Evolutionary conservation across 2,113 vertebrate species (phyloP), one percentile per base, ranked within the genome.

Genomic region (Ctenomys sociabilis): DNA sequence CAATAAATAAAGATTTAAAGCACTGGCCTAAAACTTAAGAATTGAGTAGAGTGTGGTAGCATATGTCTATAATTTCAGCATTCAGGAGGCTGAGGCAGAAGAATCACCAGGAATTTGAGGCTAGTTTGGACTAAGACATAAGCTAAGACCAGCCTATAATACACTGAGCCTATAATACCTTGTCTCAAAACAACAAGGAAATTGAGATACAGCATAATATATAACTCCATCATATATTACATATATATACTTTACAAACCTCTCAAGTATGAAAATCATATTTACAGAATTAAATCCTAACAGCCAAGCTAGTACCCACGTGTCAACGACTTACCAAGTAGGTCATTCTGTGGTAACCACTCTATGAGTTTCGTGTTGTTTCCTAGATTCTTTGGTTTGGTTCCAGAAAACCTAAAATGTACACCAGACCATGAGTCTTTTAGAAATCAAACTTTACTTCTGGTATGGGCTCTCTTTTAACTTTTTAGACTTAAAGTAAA

Each of bases 311-410:
- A 63, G 5, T 12, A n/a, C 75, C 21, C 7, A 70, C 17, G 88
- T 12, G 52, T 86, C 0, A 66, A 22, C 45, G 88, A 98, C 99
- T 99, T 97, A 99, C 99, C 99, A 93, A 99, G 98, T 88, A 99
- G 98, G 97, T 99, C 99, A 3, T 99, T 99, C 97, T 99, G 99
- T 24, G 99, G 99, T 98, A 99, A 98, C 99, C 99, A 99, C 81
- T 99, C 99, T 97, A 99, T 99, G 61, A 99, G 99, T 97, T 99
- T 99, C 8, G 99, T 99, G 97, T 99, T 99, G 98, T 99, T 99
- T 92, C 99, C 99, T 85, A 99, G 99, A 98, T 99, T 99, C 97
- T 98, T 99, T 61, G 99, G 99, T 96, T 99, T 99, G 75, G 98
- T 98, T 97, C 99, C 99, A 94, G 99, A 99, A 98, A 99, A 99